Base-by-base conservation (phyloP, 1,140 invertebrate genomes). In the Penaeus japonicus region DNA sequence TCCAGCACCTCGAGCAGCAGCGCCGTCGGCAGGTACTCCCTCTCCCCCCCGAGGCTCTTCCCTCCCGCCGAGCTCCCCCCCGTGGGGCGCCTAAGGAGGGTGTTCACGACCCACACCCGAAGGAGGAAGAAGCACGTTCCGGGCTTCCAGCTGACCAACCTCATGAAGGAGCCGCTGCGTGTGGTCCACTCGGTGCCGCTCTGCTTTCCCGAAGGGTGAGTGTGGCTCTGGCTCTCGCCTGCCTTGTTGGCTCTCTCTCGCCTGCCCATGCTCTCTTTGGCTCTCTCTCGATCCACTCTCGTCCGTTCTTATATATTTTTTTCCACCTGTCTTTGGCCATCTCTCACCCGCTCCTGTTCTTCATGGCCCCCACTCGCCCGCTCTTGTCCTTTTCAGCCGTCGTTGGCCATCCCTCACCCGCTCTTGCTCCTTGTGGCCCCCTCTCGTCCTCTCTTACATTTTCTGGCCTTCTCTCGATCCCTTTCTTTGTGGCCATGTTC, bases 131-230 rank as follows among this genome's bases (percentile, higher is more conserved):
- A 92, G 55, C 87, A 91, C 27, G 89, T 86, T 2, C 89, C 91
- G 18, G 91, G 91, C 3, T 93, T 93, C 90, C 92, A 91, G 59
- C 91, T 93, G 85, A 91, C 90, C 15, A 91, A 91, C 39, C 91
- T 93, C 89, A 92, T 93, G 91, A 93, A 93, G 90, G 93, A 93
- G 90, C 93, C 93, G 3, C 91, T 93, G 15, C 89, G 93, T 24
- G 92, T 93, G 18, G 93, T 93, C 22, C 93, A 93, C 80, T 93
- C 93, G 15, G 93, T 93, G 2, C 93, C 93, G 0, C 91, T 93
- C 75, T 92, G 92, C 90, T 93, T 93, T 89, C 92, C 92, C 62
- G 90, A 92, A 79, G 90, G 92, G 92, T 92, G 57, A 86, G 84
- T 86, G 62, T 24, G 62, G 30, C n/a, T 24, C 15, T 24, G 4